Percentiles rank a stretch among this genome's conserved stretches.
Conservation (phyloP, 2,888 invertebrate species). For the Parelbella ahira region DNA sequence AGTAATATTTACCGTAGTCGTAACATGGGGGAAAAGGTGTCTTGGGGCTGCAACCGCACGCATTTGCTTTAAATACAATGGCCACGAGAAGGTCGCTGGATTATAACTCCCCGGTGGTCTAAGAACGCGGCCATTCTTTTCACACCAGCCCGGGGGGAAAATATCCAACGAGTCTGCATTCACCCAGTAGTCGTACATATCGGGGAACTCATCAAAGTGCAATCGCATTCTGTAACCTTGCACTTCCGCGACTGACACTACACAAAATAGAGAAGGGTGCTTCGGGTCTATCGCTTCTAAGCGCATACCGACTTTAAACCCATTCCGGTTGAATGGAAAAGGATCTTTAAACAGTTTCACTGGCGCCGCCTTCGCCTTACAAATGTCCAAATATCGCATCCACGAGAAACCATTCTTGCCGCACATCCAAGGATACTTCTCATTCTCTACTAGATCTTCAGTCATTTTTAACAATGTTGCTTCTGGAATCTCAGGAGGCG, state of each 20-base stretch:
- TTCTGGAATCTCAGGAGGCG: constrained; percentile 40
- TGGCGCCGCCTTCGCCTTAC: constrained; percentile 87
- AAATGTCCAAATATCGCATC: constrained; percentile 87
- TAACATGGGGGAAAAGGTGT: constrained; percentile 86
- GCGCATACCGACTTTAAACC: constrained; percentile 92
- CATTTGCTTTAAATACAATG: constrained; percentile 87
- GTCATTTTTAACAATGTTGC: constrained; percentile 49
- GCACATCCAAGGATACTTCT: constrained; percentile 85
- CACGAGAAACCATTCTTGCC: constrained; percentile 88
- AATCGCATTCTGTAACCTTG: constrained; percentile 91
- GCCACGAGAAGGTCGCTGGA: constrained; percentile 87
- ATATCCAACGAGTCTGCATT: constrained; percentile 95
- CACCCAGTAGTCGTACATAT: constrained; percentile 95
- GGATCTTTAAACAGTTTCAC: constrained; percentile 89
- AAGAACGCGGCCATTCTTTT: constrained; percentile 88
- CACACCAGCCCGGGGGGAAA: constrained; percentile 97
- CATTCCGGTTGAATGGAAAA: constrained; percentile 87
- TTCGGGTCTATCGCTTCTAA: constrained; percentile 96
- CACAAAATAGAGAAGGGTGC: constrained; percentile 93
- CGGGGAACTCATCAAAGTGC: constrained; percentile 95
- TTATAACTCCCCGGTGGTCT: constrained; percentile 88
- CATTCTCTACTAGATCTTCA: constrained; percentile 57
- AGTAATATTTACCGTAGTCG: constrained; percentile 80
- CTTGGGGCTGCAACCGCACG: constrained; percentile 89
- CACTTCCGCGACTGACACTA: constrained; percentile 90